Evolutionary conservation across 2,113 vertebrate species (phyloP).

Genomic region (Plecturocebus donacophilus): DNA sequence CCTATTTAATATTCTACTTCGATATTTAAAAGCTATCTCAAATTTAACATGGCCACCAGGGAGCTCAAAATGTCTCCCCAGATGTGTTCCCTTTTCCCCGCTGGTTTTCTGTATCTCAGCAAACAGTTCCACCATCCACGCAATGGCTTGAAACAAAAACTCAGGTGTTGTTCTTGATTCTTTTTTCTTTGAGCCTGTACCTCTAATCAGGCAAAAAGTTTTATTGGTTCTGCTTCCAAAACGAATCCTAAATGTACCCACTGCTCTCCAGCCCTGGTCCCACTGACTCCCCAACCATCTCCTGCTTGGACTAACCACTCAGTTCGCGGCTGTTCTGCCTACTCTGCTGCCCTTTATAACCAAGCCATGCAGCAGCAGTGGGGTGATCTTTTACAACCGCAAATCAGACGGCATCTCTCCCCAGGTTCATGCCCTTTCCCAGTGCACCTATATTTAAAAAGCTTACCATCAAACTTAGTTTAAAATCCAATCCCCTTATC

Average conservation of each 20-base stretch:
- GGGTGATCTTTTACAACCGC: not conserved
- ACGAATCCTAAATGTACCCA: not conserved
- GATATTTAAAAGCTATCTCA: not conserved
- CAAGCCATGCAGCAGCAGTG: not conserved
- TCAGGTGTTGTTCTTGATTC: not conserved
- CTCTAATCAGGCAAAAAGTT: not conserved
- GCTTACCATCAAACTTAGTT: not conserved
- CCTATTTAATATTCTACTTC: not conserved
- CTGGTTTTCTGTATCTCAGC: not conserved
- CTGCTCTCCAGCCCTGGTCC: not conserved
- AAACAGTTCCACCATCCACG: not conserved
- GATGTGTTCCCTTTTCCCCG: not conserved
- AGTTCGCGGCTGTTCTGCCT: not conserved
- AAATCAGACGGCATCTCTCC: not conserved
- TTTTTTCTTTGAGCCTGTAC: not conserved
- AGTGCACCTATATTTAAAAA: not conserved
- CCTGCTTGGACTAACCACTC: not conserved
- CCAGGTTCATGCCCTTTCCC: not conserved
- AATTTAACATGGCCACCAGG: not conserved
- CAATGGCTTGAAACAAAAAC: not conserved
- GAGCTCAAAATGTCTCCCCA: not conserved
- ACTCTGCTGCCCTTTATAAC: not conserved
- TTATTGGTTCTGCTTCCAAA: not conserved
- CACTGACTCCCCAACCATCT: not conserved
- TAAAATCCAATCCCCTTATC: not conserved